Conservation (phyloP, 64 coral and sea anemone genomes). For the Cladopsammia gracilis region DNA sequence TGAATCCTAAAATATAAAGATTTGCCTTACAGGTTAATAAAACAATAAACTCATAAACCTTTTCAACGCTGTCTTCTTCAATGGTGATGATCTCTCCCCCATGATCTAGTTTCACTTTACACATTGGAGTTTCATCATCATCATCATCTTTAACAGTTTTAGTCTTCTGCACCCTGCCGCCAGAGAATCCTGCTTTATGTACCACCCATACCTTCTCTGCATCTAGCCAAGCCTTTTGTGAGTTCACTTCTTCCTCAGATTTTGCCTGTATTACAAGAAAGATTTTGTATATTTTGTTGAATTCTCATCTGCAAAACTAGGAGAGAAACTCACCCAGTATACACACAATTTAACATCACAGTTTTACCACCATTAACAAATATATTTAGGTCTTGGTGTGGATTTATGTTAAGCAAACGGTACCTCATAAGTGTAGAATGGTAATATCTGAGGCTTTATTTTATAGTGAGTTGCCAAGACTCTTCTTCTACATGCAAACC, state of each 20-base stretch:
- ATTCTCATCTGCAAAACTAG: no score
- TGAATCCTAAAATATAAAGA: no score
- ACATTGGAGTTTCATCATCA: slow-evolving; percentile 74
- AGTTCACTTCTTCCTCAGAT: slow-evolving; percentile 91
- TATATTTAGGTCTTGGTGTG: no score
- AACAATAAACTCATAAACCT: slow-evolving; percentile 37
- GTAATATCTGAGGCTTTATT: no score
- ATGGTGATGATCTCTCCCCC: slow-evolving; percentile 96
- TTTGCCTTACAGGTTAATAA: neutral
- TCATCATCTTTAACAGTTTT: slow-evolving; percentile 64
- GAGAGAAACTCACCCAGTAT: no score
- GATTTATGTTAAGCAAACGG: no score
- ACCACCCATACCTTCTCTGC: slow-evolving; percentile 98
- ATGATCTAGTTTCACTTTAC: slow-evolving; percentile 97
- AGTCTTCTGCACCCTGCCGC: slow-evolving; percentile 89
- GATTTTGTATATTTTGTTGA: no score
- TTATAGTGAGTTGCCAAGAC: no score
- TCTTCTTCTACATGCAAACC: no score
- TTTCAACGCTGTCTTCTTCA: slow-evolving; percentile 98
- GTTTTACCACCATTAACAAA: no score
- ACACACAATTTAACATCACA: no score
- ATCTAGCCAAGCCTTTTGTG: slow-evolving; percentile 96
- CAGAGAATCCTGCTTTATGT: slow-evolving; percentile 96
- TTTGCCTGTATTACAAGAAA: slow-evolving; percentile 63
- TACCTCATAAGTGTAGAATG: no score